These are phyloP conservation scores for Archaeoteleia sp. DNA, from an alignment of 2,888 invertebrate genomes.

Conservation along the genomic window DNA sequence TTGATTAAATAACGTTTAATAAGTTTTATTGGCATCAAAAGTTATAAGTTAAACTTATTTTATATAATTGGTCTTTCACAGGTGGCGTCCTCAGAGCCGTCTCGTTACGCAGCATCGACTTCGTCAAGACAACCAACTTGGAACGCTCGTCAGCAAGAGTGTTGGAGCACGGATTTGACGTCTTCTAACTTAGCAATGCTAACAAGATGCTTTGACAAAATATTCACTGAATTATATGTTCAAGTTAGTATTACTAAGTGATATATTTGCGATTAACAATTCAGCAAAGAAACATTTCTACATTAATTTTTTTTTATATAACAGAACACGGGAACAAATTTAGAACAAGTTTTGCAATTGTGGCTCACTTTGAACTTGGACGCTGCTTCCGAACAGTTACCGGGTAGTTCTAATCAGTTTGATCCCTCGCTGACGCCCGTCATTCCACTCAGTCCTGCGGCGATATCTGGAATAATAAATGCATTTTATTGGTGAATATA, in stretches of 20 bases:
- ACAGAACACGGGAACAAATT: constrained; percentile 83
- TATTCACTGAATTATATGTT: constrained; percentile 81
- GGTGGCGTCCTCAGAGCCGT: background rate
- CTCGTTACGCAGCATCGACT: constrained; percentile 22
- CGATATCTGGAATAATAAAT: constrained; percentile 81
- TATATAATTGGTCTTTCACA: no score
- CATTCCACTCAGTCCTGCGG: constrained; percentile 80
- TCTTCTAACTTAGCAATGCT: constrained; percentile 78
- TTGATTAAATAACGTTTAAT: no score
- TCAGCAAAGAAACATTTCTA: no score
- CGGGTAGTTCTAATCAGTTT: constrained; percentile 75
- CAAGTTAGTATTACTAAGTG: constrained; percentile 73
- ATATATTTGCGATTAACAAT: no score
- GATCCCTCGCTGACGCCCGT: constrained; percentile 79
- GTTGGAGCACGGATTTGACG: constrained; percentile 63
- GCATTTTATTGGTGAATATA: constrained; percentile 78
- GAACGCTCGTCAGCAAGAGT: constrained; percentile 63
- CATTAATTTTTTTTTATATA: constrained; percentile 25
- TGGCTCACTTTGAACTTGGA: constrained; percentile 90
- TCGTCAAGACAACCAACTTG: constrained; percentile 55
- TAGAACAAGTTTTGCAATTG: constrained; percentile 89
- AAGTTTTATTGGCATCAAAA: no score
- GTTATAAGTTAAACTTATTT: no score
- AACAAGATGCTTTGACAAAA: constrained; percentile 81
- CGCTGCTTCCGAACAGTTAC: constrained; percentile 74